Percentiles rank a stretch among this genome's conserved stretches.
These are phyloP conservation scores for Drosophila affinis DNA, from an alignment of 2,888 invertebrate genomes.

Conservation along the genomic window DNA sequence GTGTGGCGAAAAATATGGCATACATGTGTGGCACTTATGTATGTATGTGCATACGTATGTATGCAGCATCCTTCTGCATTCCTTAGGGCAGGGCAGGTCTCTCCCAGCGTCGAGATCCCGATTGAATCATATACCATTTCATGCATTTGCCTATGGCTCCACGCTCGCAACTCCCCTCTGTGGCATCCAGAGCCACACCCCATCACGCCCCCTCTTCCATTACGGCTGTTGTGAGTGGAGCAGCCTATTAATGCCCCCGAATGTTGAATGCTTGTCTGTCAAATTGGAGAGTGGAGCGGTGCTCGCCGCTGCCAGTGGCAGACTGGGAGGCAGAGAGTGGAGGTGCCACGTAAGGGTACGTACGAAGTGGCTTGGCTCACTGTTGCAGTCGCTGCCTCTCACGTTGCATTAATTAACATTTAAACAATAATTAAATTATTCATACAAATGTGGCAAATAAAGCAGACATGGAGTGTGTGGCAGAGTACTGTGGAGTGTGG, in stretches of 20 bases:
- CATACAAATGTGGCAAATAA: slow-evolving; percentile 78
- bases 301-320: slow-evolving; percentile 10
- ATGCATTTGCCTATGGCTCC: slow-evolving; percentile 38
- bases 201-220: slow-evolving; percentile 12
- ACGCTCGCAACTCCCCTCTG: slow-evolving; percentile 1
- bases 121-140: slow-evolving; percentile 34
- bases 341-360: slow-evolving; percentile 12
- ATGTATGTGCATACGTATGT: too few relatives aligned
- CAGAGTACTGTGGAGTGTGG: background rate
- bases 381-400: slow-evolving; percentile 46
- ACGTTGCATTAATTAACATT: slow-evolving; percentile 83
- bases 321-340: too few relatives aligned
- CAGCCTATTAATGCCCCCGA: slow-evolving; percentile 77
- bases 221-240: slow-evolving; percentile 60
- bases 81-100: background rate
- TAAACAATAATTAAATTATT: slow-evolving; percentile 83
- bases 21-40: background rate
- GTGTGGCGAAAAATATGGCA: too few relatives aligned
- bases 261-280: slow-evolving; percentile 78
- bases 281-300: slow-evolving; percentile 50
- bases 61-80: background rate
- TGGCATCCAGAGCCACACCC: background rate
- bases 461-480: slow-evolving; percentile 10
- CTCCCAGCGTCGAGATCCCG: background rate
- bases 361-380: slow-evolving; percentile 45